Percentiles rank a stretch among this genome's conserved stretches.
Conservation (phyloP, 2,797 vertebrate species). For the Neomorphus geoffroyi region DNA sequence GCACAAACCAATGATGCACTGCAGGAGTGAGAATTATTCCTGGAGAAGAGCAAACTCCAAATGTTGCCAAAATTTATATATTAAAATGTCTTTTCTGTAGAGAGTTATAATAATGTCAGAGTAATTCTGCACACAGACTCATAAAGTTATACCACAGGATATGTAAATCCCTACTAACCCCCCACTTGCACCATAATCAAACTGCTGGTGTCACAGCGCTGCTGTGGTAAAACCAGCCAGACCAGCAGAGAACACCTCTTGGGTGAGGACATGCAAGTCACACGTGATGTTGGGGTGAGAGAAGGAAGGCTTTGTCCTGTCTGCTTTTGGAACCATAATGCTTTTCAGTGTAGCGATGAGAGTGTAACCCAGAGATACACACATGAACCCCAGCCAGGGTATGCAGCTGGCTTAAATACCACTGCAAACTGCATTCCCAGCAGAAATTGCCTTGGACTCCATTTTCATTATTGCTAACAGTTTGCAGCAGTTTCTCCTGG, state of each 20-base stretch:
- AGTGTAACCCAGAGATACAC: not conserved
- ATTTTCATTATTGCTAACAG: conserved; percentile 6
- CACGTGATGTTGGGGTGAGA: not conserved
- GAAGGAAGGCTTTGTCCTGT: not conserved
- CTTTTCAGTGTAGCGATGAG: not conserved
- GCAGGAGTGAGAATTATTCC: not conserved
- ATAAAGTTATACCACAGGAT: conserved; percentile 38
- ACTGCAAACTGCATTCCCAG: conserved; percentile 1
- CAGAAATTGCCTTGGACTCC: not conserved
- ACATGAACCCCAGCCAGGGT: not conserved
- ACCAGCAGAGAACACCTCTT: conserved; percentile 9
- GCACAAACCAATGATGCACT: not conserved
- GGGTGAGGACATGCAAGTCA: not conserved
- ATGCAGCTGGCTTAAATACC: conserved; percentile 23
- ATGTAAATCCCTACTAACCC: conserved; percentile 49
- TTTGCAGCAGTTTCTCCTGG: conserved; percentile 4
- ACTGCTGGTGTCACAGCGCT: conserved; percentile 26
- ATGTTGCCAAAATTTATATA: not conserved
- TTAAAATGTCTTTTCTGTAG: not conserved
- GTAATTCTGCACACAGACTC: not conserved
- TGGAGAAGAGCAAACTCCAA: not conserved
- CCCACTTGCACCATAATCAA: conserved; percentile 36
- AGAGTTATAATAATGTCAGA: not conserved
- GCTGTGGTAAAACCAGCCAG: conserved; percentile 44
- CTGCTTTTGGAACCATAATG: conserved; percentile 1